A percentile compares a stretch with the other conserved stretches of the same genome.
phyloP scores from a whole-genome alignment of 1,140 invertebrate species.

The Sarcophaga bullata region DNA sequence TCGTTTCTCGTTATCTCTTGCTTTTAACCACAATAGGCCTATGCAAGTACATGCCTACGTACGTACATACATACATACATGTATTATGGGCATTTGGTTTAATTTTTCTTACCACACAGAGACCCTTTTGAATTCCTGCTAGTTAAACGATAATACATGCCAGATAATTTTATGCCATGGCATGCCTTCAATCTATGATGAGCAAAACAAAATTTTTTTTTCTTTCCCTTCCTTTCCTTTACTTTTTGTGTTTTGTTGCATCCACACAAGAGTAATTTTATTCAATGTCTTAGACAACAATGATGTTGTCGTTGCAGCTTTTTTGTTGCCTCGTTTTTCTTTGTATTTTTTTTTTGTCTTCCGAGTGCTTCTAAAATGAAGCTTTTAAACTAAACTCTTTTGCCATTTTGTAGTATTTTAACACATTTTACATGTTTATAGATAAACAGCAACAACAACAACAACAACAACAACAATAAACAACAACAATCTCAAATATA shows the following conservation, averaged over 20 bases:
- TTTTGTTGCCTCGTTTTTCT: not conserved
- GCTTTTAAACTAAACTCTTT: slow-evolving; percentile 3
- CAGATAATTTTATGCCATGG: slow-evolving; percentile 10
- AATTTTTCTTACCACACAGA: slow-evolving; percentile 1
- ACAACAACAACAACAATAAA: no score
- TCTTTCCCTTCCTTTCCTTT: not conserved
- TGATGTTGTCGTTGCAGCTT: not conserved
- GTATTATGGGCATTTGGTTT: not conserved
- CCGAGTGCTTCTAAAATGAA: not conserved
- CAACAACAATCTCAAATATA: not conserved
- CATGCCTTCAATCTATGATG: not conserved
- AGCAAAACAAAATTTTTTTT: no score
- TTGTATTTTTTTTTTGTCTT: not conserved
- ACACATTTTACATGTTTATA: not conserved
- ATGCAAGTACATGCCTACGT: not conserved
- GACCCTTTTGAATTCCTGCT: slow-evolving; percentile 7
- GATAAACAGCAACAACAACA: not conserved
- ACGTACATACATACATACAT: not conserved
- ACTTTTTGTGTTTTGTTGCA: not conserved
- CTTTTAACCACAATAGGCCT: slow-evolving; percentile 5
- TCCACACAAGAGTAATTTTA: not conserved
- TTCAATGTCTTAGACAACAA: not conserved
- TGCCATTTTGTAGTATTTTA: slow-evolving; percentile 11
- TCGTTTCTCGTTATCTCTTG: not conserved
- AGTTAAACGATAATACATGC: slow-evolving; percentile 12